phyloP scores from a whole-genome alignment of 2,797 vertebrate genomes.

The Streptopelia turtur region DNA sequence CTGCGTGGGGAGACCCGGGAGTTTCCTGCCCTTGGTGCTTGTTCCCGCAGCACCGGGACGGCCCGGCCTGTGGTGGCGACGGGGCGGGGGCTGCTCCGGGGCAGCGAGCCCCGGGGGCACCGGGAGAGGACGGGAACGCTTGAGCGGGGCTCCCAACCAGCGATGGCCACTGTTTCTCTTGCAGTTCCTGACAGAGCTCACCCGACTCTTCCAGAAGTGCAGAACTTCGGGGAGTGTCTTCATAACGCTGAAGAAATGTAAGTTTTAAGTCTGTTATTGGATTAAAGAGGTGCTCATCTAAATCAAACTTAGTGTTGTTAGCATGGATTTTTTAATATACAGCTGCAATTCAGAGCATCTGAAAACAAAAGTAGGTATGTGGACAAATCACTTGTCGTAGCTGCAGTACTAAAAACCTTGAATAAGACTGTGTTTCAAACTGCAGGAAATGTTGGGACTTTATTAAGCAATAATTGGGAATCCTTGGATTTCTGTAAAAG shows the following conservation, averaged over 20 bases:
- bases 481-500: background rate
- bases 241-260: constrained; percentile 94
- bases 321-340: accelerated
- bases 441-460: background rate
- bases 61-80: too few relatives aligned
- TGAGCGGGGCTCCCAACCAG: background rate
- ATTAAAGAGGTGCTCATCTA: accelerated
- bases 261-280: background rate
- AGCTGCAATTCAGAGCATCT: background rate
- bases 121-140: too few relatives aligned
- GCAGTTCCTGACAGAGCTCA: constrained; percentile 82
- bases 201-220: constrained; percentile 94
- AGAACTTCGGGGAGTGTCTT: constrained; percentile 90
- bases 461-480: background rate
- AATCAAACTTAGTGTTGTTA: background rate
- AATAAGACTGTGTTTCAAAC: background rate
- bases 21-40: accelerated
- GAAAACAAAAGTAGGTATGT: accelerated
- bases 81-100: background rate
- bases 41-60: background rate
- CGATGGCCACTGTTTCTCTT: background rate
- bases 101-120: background rate
- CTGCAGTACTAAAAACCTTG: background rate
- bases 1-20: background rate
- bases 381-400: accelerated